Base-by-base conservation (phyloP, 2,888 invertebrate species). In the Zelleria hepariella region DNA sequence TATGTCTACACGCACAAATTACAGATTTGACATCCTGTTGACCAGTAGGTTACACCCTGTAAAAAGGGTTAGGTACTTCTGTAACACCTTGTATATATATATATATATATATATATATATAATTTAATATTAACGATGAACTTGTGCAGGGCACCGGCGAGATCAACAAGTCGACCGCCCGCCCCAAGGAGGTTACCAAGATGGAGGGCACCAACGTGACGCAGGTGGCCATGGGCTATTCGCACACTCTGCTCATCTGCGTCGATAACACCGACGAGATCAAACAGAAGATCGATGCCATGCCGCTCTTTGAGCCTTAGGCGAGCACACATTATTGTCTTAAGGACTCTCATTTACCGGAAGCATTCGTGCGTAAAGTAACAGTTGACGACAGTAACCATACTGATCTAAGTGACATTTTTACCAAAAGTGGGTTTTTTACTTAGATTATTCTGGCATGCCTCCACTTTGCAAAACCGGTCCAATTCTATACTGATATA, bases 111-210 rank as follows among this genome's bases (percentile, higher is more conserved):
- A n/a, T n/a, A n/a, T n/a, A n/a, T n/a, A n/a, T n/a, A n/a, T n/a
- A n/a, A n/a, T n/a, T n/a, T n/a, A n/a, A n/a, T n/a, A n/a, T n/a
- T n/a, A n/a, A n/a, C n/a, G n/a, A n/a, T n/a, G n/a, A n/a, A n/a
- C n/a, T n/a, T n/a, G n/a, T 74, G 0, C 77, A 95, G 95, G 97
- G 97, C 62, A 93, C 95, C 63, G 98, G 98, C 0, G 97, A 97
- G 67, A 93, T 94, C 71, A 93, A 94, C 69, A 97, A 96, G 74
- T 96, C 97, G 0, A 94, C 96, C 2, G 94, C 96, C 1, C 91
- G 92, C 27, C 97, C 98, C 23, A 94, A 95, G 82, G 98, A 98
- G 86, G 96, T 97, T 67, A 91, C 90, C 57, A 92, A 92, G 62
- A 89, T 95, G 85, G 93, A 93, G 59, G 94, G 94, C 42, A 85